Evolutionary conservation across 2,113 vertebrate genomes (phyloP), one percentile per base, ranked within the genome.

Genomic region (Cairina moschata): DNA sequence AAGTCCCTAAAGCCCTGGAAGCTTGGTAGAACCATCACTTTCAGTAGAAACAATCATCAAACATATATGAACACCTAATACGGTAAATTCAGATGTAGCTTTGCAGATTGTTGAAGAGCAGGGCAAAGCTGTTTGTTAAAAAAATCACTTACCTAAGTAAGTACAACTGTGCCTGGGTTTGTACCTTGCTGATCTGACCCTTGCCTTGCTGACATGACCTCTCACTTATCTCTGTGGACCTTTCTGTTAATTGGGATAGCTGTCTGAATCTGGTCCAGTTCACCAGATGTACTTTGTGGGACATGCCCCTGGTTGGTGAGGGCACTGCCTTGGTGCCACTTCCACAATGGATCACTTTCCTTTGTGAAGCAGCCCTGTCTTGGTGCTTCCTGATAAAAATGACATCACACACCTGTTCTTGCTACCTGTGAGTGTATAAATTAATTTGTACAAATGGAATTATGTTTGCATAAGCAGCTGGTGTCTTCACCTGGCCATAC

Each of bases 401-500:
- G 4, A 28, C 46, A 76, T 79, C 78, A 91, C 79, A 68, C 52
- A 75, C 48, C 42, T 46, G 34, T 31, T 83, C 67, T 72, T 46
- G 23, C n/a, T 88, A 62, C 54, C 62, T 82, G 42, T 88, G 38
- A 48, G 79, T 44, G 52, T 52, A 46, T 88, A 90, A 93, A 83
- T 86, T 71, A 56, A 86, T 93, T 91, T 90, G 50, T 76, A 85
- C 71, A 94, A 59, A 58, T 62, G 34, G 36, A 91, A 79, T 76
- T 94, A 48, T 52, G 44, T 29, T 23, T 85, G 50, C 34, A 54
- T 76, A 85, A 91, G 44, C 85, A 86, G 67, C 73, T 29, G 44
- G 7, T 0, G 1, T 31, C 76, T 94, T 82, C 82, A 91, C 18
- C 29, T 62, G 59, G 74, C 42, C 54, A 56, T 65, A 21, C 1